These are phyloP conservation scores for Benitochromis conjunctus DNA, from an alignment of 2,113 vertebrate species.

Conservation along the genomic window DNA sequence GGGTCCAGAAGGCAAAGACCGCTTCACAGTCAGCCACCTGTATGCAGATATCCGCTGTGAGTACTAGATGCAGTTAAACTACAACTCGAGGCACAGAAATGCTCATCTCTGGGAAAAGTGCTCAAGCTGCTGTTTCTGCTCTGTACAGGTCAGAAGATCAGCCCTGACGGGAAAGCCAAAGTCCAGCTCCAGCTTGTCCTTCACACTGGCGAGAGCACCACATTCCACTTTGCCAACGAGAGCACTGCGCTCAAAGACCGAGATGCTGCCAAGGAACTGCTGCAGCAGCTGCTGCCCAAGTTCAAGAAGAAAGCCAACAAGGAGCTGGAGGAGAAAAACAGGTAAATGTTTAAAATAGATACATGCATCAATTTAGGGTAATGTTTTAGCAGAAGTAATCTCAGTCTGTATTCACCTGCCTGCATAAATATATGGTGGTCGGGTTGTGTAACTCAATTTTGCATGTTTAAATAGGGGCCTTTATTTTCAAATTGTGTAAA, in stretches of 20 bases:
- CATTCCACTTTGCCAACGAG: constrained; percentile 96
- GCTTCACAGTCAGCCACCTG: constrained; percentile 93
- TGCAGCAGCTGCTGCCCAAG: constrained; percentile 95
- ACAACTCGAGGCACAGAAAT: too few relatives aligned
- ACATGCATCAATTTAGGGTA: neutral
- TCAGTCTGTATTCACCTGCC: neutral
- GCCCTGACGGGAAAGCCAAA: constrained; percentile 97
- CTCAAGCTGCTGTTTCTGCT: neutral
- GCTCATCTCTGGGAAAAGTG: neutral
- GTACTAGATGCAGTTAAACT: constrained; percentile 39
- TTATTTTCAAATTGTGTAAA: neutral
- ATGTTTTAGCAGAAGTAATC: neutral
- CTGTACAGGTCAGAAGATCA: constrained; percentile 94
- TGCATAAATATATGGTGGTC: neutral
- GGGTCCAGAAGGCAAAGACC: constrained; percentile 96
- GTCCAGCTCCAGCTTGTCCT: constrained; percentile 96
- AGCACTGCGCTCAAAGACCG: constrained; percentile 91
- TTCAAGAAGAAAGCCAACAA: constrained; percentile 99
- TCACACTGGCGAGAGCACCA: constrained; percentile 93
- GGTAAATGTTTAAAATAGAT: constrained; percentile 58
- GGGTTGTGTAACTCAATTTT: neutral
- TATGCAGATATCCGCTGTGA: constrained; percentile 98
- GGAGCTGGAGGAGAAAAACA: constrained; percentile 98
- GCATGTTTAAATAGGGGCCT: neutral
- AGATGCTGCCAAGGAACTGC: constrained; percentile 93